Evolutionary conservation across 1,140 invertebrate genomes (phyloP).

Genomic region (Drosophila lowei): DNA sequence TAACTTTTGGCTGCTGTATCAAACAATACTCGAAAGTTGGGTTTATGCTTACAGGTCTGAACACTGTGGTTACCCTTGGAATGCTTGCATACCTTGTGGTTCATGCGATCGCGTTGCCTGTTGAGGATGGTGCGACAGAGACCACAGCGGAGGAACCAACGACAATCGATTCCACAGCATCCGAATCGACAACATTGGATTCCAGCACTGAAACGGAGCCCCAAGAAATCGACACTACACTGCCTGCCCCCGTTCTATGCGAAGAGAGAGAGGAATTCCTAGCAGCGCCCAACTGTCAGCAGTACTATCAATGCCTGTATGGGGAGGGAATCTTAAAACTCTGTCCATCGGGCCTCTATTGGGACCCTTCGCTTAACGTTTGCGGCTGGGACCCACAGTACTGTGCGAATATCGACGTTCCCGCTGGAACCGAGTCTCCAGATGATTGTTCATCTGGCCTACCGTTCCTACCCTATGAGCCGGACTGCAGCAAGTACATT

Average conservation of each 20-base stretch:
- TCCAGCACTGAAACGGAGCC: constrained; percentile 6
- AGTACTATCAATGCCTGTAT: constrained; percentile 43
- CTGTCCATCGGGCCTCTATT: constrained; percentile 39
- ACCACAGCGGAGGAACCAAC: constrained; percentile 11
- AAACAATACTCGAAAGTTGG: background rate
- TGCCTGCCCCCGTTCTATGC: constrained; percentile 31
- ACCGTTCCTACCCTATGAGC: constrained; percentile 26
- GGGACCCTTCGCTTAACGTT: constrained; percentile 39
- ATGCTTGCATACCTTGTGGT: constrained; percentile 10
- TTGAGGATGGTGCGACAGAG: constrained; percentile 25
- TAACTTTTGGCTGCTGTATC: background rate
- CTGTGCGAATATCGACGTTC: constrained; percentile 11
- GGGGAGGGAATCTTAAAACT: constrained; percentile 31
- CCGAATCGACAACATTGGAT: constrained; percentile 2
- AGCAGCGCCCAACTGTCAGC: constrained; percentile 29
- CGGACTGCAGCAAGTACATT: constrained; percentile 46
- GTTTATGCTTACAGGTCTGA: constrained; percentile 2
- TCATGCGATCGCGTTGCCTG: background rate
- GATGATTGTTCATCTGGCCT: constrained; percentile 15
- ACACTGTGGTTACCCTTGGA: background rate
- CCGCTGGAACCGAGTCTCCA: constrained; percentile 11
- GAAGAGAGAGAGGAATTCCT: constrained; percentile 21
- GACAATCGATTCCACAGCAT: background rate
- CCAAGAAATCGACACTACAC: constrained; percentile 11
- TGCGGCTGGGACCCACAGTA: constrained; percentile 32